Percentiles rank a stretch among this genome's conserved stretches.
Conservation (phyloP, 2,888 invertebrate species). For the Tanytarsus gracilentus region DNA sequence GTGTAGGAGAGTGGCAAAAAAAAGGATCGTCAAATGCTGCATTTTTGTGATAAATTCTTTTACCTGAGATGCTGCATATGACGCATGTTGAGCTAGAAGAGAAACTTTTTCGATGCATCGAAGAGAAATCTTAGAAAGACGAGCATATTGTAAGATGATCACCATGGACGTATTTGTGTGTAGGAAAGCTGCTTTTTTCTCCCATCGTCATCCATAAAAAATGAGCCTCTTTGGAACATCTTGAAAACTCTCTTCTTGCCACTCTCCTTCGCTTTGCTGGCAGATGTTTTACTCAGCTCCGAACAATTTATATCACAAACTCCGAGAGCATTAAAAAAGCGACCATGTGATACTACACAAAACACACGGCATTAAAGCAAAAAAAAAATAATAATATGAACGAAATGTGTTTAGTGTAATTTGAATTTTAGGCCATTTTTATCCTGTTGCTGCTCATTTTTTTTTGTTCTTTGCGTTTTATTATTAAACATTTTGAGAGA, state of each 20-base stretch:
- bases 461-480: too few species aligned
- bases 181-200: slow-evolving; percentile 1
- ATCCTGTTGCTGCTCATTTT: too few species aligned
- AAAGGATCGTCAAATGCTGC: background rate
- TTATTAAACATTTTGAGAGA: too few species aligned
- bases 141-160: slow-evolving; percentile 10
- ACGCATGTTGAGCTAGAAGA: too few species aligned
- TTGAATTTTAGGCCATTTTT: slow-evolving; percentile 28
- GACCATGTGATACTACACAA: slow-evolving; percentile 27
- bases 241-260: slow-evolving; percentile 20
- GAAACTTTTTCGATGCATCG: too few species aligned
- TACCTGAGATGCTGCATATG: too few species aligned
- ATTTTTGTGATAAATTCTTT: background rate
- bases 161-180: background rate
- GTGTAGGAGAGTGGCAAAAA: background rate
- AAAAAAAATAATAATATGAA: too few species aligned
- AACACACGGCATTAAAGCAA: too few species aligned
- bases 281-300: slow-evolving; percentile 25
- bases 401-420: slow-evolving; percentile 29
- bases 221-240: slow-evolving; percentile 25
- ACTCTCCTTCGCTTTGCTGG: slow-evolving; percentile 11
- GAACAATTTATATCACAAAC: slow-evolving; percentile 20
- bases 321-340: slow-evolving; percentile 27
- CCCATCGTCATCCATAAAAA: background rate
- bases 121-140: background rate